Base-by-base conservation (phyloP, 2,888 invertebrate genomes). In the Gibbula magus region DNA sequence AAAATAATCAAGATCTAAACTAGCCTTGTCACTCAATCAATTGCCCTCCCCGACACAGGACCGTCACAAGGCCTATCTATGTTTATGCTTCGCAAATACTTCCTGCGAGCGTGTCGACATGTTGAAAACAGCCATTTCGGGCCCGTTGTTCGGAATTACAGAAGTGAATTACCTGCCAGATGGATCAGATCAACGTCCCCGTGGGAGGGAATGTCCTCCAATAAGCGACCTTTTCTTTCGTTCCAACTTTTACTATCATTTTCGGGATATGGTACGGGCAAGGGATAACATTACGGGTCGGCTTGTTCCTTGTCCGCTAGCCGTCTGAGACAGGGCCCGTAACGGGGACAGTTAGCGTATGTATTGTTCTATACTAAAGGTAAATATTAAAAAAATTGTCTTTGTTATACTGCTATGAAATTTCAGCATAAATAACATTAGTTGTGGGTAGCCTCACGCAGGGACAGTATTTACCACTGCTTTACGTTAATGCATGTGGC, bases 201-300 rank as follows among this genome's bases (percentile, higher is more conserved):
- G 0, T 29, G 61, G 61, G 61, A 61, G 7, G 2, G 16, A 4
- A 13, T 25, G 16, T 61, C 25, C 61, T n/a, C 29, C 13, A 25
- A 61, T 25, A 61, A 25, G 61, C 61, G 61, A 5, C 61, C 61
- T 1, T n/a, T 61, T 61, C 18, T 61, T 61, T 18, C 61, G 61
- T 29, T 61, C 61, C 29, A 22, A 32, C 61, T 16, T 61, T 10
- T 22, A 61, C 16, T 22, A 61, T 25, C 79, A 79, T 18, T 75
- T 79, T 66, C 79, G 56, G 20, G 79, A 79, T 8, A 67, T 75
- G 76, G 29, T 25, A 18, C 66, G 35, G 51, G 29, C 61, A 10
- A 67, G 66, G 67, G 75, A 79, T 25, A 20, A 52, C 3, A 73
- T 75, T n/a, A 51, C n/a, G 3, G 16, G 16, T 5, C 25, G 61